Evolutionary conservation across 2,113 vertebrate species (phyloP).

Genomic region (Mustela nigripes): DNA sequence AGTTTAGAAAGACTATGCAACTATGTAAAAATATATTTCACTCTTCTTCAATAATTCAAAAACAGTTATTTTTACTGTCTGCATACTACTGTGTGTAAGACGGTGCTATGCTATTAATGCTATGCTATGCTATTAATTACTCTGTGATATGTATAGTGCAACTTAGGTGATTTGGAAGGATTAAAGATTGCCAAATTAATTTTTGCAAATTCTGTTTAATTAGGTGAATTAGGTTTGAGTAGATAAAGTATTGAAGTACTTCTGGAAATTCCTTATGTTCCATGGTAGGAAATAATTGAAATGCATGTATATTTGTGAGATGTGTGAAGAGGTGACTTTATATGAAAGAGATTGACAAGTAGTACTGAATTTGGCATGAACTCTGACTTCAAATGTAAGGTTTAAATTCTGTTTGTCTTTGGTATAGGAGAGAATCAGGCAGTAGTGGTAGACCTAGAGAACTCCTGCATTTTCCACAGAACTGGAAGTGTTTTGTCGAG

Average conservation of each 20-base stretch:
- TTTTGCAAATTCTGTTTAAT: slow-evolving; percentile 46
- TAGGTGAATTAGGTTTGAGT: background rate
- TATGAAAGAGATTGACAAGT: background rate
- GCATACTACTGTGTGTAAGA: background rate
- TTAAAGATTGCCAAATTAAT: slow-evolving; percentile 44
- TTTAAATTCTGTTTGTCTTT: background rate
- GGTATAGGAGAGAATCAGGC: background rate
- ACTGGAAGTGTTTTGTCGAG: background rate
- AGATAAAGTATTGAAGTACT: background rate
- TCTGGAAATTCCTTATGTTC: background rate
- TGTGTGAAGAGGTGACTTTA: background rate
- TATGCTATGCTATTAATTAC: background rate
- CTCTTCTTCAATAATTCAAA: background rate
- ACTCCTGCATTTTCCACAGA: background rate
- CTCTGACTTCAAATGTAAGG: background rate
- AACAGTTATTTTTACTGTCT: background rate
- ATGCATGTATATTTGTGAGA: slow-evolving; percentile 1
- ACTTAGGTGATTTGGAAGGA: slow-evolving; percentile 5
- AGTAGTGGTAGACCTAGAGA: background rate
- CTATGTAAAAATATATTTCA: background rate
- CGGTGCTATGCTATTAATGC: too few relatives aligned
- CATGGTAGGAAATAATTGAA: background rate
- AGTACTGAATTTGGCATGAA: slow-evolving; percentile 14
- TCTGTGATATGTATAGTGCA: background rate
- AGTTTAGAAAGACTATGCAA: slow-evolving; percentile 14